Base-by-base conservation (phyloP, 2,797 vertebrate species). In the Cottoperca gobio region DNA sequence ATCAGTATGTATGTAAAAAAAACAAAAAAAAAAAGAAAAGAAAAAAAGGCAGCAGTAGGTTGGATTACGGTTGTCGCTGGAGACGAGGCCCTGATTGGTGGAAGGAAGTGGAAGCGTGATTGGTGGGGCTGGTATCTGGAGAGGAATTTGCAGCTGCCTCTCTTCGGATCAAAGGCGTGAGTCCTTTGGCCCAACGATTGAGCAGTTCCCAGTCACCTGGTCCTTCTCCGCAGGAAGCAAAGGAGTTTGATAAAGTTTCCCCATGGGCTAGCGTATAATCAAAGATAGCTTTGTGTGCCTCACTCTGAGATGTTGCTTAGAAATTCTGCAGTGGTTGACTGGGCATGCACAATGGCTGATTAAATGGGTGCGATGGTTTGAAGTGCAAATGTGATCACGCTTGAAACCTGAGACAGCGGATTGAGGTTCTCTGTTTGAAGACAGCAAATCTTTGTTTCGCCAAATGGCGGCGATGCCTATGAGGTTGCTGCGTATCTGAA, bases 381-480 rank as follows among this genome's bases (percentile, higher is more conserved):
- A 95, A 96, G 95, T 97, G 95, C 94, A 96, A 95, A 96, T 96
- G 89, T 94, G 92, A 94, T 94, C 90, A 74, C 85, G 90, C 89
- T 94, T 95, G 94, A 95, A 95, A 96, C 92, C 93, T 93, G 80
- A 92, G 90, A 87, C 63, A 72, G 79, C 83, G 76, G 79, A 86
- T 69, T 91, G 90, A 90, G 91, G 87, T 92, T 88, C 90, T 80
- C 62, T 82, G 65, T 86, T 89, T 88, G 88, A 89, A 86, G 82
- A 83, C 73, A 75, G 84, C 59, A 82, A 78, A 86, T 87, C 85
- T 89, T 62, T 85, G 77, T 52, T 79, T 75, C 55, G 39, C 87
- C 82, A 78, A 86, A 79, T 72, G 72, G 67, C 83, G 61, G 75
- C 75, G 28, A 50, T 70, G 65, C 58, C 54, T 62, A 33, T 45